Conservation (phyloP, 2,888 invertebrate genomes). For the Thera britannica region DNA sequence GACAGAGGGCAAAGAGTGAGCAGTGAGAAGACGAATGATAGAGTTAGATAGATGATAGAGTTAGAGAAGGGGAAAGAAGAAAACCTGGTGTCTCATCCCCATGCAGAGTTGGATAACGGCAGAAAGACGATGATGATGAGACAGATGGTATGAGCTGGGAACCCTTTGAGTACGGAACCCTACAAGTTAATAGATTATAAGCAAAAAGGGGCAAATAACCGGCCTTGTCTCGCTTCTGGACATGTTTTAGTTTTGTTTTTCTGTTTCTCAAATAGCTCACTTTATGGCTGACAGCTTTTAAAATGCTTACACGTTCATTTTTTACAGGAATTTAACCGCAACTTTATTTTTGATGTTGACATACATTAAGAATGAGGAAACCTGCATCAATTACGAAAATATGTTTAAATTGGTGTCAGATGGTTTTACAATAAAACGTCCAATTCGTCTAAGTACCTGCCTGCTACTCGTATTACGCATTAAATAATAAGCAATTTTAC, state of each 20-base stretch:
- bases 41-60: no score
- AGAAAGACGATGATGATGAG: no score
- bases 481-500: not conserved
- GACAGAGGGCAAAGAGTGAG: no score
- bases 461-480: no score
- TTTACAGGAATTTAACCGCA: conserved; percentile 11
- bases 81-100: no score
- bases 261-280: conserved; percentile 37
- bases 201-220: conserved; percentile 50
- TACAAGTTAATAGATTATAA: conserved; percentile 47
- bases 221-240: conserved; percentile 47
- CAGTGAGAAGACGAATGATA: no score
- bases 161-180: not conserved
- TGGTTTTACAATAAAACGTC: not conserved
- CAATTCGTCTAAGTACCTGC: no score
- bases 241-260: conserved; percentile 36
- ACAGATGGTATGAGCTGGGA: no score
- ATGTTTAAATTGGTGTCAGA: not conserved
- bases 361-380: conserved; percentile 22
- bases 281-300: conserved; percentile 32
- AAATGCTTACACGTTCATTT: conserved; percentile 26
- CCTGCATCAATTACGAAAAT: not conserved
- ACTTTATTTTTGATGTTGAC: conserved; percentile 13
- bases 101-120: no score
- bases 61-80: no score